Conservation (phyloP, 2,888 invertebrate genomes). For the Ptilodon capucinus region DNA sequence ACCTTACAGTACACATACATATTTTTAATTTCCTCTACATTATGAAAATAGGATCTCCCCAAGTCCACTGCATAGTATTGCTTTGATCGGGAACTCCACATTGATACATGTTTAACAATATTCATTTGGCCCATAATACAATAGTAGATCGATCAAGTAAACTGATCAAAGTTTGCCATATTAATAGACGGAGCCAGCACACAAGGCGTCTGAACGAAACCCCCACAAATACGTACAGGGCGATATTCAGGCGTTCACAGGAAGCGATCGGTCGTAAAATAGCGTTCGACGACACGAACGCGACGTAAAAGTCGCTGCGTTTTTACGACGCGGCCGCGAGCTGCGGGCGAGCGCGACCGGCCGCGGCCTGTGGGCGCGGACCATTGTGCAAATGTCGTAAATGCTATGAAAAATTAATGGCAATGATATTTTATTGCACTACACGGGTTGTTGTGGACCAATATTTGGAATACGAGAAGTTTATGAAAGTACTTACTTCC, state of each 20-base stretch:
- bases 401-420: conserved; percentile 45
- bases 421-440: conserved; percentile 44
- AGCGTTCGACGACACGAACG: conserved; percentile 38
- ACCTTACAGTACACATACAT: too few species aligned
- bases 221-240: conserved; percentile 4
- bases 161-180: neutral
- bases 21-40: too few species aligned
- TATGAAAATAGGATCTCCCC: too few species aligned
- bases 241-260: conserved; percentile 43
- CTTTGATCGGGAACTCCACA: too few species aligned
- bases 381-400: conserved; percentile 40
- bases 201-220: neutral
- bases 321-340: conserved; percentile 40
- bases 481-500: too few species aligned
- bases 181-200: neutral
- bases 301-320: conserved; percentile 35
- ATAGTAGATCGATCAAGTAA: neutral
- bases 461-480: too few species aligned
- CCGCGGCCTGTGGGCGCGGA: neutral
- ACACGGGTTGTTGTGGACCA: neutral
- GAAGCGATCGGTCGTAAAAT: conserved; percentile 56
- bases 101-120: too few species aligned
- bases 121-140: too few species aligned
- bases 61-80: too few species aligned
- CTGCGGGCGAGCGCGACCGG: conserved; percentile 19